Evolutionary conservation across 2,888 invertebrate genomes (phyloP).

Genomic region (Pocota personata): DNA sequence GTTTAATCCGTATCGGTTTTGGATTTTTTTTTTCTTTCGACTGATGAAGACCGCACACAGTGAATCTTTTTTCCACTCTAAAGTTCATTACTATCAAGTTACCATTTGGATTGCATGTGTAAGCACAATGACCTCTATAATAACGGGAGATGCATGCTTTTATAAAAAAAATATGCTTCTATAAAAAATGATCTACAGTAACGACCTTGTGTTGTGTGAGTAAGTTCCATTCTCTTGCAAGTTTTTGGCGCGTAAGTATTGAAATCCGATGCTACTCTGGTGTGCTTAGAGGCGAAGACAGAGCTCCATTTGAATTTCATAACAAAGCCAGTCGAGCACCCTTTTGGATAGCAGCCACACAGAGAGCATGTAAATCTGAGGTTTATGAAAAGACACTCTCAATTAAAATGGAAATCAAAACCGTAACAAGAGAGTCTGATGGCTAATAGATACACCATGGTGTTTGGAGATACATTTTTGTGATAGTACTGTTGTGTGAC

Average conservation of each 20-base stretch:
- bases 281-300: slow-evolving; percentile 4
- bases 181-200: slow-evolving; percentile 1
- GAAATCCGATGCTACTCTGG: slow-evolving; percentile 47
- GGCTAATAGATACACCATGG: slow-evolving; percentile 8
- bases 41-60: slow-evolving; percentile 54
- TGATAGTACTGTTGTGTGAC: slow-evolving; percentile 1
- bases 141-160: slow-evolving; percentile 50
- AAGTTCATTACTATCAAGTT: slow-evolving; percentile 38
- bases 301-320: slow-evolving; percentile 39
- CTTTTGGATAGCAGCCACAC: slow-evolving; percentile 1
- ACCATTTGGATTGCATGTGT: slow-evolving; percentile 51
- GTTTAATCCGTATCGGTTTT: slow-evolving; percentile 3
- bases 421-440: slow-evolving; percentile 48
- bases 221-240: slow-evolving; percentile 38
- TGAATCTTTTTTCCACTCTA: not conserved
- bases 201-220: slow-evolving; percentile 53
- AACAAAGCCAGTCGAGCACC: slow-evolving; percentile 7
- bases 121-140: slow-evolving; percentile 63
- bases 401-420: slow-evolving; percentile 62
- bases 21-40: no score
- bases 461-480: not conserved
- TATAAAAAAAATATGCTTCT: not conserved
- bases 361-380: slow-evolving; percentile 8
- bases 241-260: slow-evolving; percentile 61
- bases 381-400: slow-evolving; percentile 43